Evolutionary conservation across 2,113 vertebrate species (phyloP).

Genomic region (Thamnaconus septentrionalis): DNA sequence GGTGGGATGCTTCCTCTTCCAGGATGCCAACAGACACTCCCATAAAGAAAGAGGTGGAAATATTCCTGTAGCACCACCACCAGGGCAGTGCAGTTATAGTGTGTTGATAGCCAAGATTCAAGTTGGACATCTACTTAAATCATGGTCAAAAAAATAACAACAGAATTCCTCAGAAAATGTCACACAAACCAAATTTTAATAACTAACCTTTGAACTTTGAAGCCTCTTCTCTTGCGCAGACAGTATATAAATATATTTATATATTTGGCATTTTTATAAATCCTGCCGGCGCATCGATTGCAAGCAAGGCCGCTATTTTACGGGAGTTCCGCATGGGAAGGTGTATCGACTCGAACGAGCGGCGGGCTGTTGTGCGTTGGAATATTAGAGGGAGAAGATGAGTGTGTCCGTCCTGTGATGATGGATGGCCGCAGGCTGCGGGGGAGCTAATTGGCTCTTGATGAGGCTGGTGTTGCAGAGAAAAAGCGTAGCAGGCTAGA

Average conservation of each 20-base stretch:
- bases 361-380: constrained; percentile 47
- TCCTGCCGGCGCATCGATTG: constrained; percentile 47
- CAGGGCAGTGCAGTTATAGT: no score
- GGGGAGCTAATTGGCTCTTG: constrained; percentile 73
- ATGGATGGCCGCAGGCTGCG: constrained; percentile 68
- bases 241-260: not conserved
- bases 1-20: no score
- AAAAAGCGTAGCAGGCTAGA: constrained; percentile 60
- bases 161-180: no score
- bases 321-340: constrained; percentile 54
- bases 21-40: no score
- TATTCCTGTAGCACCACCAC: no score
- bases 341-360: constrained; percentile 56
- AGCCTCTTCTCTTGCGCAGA: no score
- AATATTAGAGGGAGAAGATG: constrained; percentile 68
- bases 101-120: no score
- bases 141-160: no score
- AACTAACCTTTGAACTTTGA: no score
- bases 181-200: no score
- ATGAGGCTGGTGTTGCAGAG: constrained; percentile 72
- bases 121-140: no score
- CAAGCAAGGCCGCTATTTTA: constrained; percentile 21
- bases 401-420: constrained; percentile 68
- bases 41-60: no score
- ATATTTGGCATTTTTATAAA: not conserved